phyloP scores from a whole-genome alignment of 2,888 invertebrate genomes.

The Chromoteleia sp. region DNA sequence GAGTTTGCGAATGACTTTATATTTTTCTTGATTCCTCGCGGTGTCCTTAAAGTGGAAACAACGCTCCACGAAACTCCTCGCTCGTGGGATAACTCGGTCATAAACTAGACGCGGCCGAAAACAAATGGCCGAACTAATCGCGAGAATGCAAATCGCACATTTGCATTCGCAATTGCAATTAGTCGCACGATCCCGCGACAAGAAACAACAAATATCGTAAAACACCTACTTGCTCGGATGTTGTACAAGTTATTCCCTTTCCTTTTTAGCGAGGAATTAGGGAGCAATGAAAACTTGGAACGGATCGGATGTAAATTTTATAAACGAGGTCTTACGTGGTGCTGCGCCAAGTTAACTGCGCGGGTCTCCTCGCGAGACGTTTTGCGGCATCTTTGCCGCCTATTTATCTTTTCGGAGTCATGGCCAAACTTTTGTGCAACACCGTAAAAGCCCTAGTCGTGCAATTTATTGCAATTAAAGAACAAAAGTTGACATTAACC shows the following conservation, averaged over 20 bases:
- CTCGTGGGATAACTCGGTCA: slow-evolving; percentile 23
- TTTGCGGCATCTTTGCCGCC: slow-evolving; percentile 49
- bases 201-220: slow-evolving; percentile 54
- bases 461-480: slow-evolving; percentile 60
- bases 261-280: slow-evolving; percentile 45
- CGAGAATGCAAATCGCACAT: slow-evolving; percentile 43
- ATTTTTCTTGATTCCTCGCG: slow-evolving; percentile 59
- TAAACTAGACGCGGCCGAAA: slow-evolving; percentile 38
- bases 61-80: slow-evolving; percentile 7
- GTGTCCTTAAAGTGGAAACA: slow-evolving; percentile 55
- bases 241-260: slow-evolving; percentile 32
- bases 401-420: slow-evolving; percentile 57
- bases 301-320: slow-evolving; percentile 63
- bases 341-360: too few species aligned
- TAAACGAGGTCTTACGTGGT: slow-evolving; percentile 67
- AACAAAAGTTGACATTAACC: slow-evolving; percentile 41
- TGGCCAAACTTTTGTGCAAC: slow-evolving; percentile 57
- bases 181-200: slow-evolving; percentile 32
- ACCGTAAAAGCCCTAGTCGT: slow-evolving; percentile 7
- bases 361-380: slow-evolving; percentile 55
- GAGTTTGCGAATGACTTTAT: slow-evolving; percentile 31
- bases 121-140: slow-evolving; percentile 44
- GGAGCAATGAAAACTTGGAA: slow-evolving; percentile 59
- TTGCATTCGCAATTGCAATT: slow-evolving; percentile 54
- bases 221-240: slow-evolving; percentile 22